Evolutionary conservation across 2,888 invertebrate genomes (phyloP).

Genomic region (Spisula solida): DNA sequence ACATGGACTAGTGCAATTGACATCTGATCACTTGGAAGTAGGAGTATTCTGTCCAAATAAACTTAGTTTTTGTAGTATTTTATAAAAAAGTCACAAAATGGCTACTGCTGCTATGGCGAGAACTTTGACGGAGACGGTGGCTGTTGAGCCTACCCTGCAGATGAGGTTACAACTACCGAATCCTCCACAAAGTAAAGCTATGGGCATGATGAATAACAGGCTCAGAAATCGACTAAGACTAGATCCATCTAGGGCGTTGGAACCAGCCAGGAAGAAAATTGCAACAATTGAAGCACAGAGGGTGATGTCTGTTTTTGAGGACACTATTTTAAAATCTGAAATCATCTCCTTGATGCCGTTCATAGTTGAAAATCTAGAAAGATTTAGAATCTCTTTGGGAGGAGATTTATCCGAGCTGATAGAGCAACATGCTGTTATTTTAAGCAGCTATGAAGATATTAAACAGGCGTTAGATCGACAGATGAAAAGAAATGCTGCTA

Average conservation of each 20-base stretch:
- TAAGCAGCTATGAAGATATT: conserved; percentile 83
- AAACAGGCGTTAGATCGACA: conserved; percentile 78
- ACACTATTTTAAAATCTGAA: conserved; percentile 84
- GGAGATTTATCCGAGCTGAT: conserved; percentile 82
- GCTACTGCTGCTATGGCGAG: conserved; percentile 72
- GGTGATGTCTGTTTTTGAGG: conserved; percentile 87
- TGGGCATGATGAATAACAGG: conserved; percentile 66
- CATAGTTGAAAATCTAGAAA: conserved; percentile 83
- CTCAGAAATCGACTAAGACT: conserved; percentile 76
- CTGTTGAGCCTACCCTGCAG: conserved; percentile 79
- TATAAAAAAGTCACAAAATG: conserved; percentile 44
- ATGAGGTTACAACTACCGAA: conserved; percentile 78
- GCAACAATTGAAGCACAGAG: conserved; percentile 87
- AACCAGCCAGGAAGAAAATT: conserved; percentile 87
- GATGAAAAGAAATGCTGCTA: conserved; percentile 65
- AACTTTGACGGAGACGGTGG: conserved; percentile 66
- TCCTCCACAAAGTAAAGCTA: conserved; percentile 58
- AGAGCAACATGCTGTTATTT: conserved; percentile 82
- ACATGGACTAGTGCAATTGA: not conserved
- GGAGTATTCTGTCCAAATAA: not conserved
- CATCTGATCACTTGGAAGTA: not conserved
- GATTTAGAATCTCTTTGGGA: conserved; percentile 83
- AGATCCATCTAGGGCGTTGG: conserved; percentile 86
- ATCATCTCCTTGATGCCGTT: conserved; percentile 84
- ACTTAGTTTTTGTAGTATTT: not conserved